Conservation (phyloP, 92 coral and sea anemone species). For the Paramuricea clavata region DNA sequence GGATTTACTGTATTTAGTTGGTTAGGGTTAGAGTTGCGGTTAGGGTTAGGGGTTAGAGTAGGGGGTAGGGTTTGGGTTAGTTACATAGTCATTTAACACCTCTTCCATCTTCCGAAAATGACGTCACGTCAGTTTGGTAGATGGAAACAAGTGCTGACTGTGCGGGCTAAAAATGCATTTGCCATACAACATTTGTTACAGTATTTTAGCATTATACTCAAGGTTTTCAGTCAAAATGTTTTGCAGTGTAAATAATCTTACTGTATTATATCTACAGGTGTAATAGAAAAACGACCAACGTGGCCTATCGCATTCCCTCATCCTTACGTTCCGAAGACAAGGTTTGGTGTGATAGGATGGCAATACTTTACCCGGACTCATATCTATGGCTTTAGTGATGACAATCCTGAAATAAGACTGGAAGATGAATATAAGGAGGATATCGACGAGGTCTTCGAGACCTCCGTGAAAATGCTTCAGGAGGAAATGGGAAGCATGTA, state of each 20-base stretch:
- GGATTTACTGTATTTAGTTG: too few species aligned
- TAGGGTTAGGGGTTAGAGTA: too few species aligned
- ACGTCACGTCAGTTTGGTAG: too few species aligned
- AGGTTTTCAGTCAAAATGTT: too few species aligned
- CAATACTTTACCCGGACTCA: conserved; percentile 86
- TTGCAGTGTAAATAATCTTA: neutral
- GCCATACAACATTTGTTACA: too few species aligned
- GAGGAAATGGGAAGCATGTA: conserved; percentile 75
- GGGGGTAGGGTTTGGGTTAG: too few species aligned
- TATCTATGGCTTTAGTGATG: conserved; percentile 88
- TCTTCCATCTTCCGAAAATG: too few species aligned
- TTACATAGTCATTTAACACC: too few species aligned
- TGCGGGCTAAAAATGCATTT: too few species aligned
- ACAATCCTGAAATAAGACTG: conserved; percentile 77
- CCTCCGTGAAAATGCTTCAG: conserved; percentile 87
- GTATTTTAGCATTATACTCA: too few species aligned
- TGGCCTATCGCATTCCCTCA: conserved; percentile 97
- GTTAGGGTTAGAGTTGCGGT: too few species aligned
- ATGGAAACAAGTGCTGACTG: too few species aligned
- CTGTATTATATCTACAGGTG: conserved; percentile 60
- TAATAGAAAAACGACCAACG: conserved; percentile 87
- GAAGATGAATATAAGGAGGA: conserved; percentile 88
- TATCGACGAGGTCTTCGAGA: conserved; percentile 82
- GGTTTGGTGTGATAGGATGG: conserved; percentile 98
- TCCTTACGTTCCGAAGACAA: conserved; percentile 86